Conservation (phyloP, 2,113 vertebrate genomes). For the Phoenicopterus ruber region DNA sequence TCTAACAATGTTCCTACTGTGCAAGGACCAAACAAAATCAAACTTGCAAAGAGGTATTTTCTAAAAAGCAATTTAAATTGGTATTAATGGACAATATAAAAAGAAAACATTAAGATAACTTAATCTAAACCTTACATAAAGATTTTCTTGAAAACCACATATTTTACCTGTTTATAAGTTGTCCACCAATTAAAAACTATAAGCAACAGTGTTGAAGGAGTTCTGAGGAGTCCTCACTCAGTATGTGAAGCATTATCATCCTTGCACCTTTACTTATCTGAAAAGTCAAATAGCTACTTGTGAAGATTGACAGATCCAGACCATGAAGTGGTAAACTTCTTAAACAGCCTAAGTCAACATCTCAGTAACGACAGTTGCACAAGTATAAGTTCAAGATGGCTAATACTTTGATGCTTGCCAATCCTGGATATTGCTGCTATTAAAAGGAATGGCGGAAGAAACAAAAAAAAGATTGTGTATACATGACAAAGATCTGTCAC, state of each 20-base stretch:
- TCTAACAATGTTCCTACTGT: not conserved
- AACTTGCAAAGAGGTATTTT: not conserved
- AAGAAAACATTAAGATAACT: not conserved
- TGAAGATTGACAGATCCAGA: not conserved
- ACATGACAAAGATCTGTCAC: not conserved
- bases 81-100: not conserved
- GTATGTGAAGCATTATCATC: not conserved
- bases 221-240: not conserved
- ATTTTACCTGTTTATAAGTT: not conserved
- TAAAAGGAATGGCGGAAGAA: not conserved
- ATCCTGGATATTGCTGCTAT: not conserved
- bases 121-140: not conserved
- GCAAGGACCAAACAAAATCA: not conserved
- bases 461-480: not conserved
- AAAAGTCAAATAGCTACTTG: not conserved
- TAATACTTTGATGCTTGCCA: not conserved
- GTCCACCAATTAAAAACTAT: not conserved
- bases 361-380: not conserved
- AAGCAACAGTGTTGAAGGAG: not conserved
- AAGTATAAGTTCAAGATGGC: fast-evolving
- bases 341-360: not conserved
- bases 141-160: not conserved
- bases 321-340: not conserved
- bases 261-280: not conserved
- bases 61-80: not conserved